Conservation (phyloP, 2,113 vertebrate species). For the Nothocercus nigrocapillus region DNA sequence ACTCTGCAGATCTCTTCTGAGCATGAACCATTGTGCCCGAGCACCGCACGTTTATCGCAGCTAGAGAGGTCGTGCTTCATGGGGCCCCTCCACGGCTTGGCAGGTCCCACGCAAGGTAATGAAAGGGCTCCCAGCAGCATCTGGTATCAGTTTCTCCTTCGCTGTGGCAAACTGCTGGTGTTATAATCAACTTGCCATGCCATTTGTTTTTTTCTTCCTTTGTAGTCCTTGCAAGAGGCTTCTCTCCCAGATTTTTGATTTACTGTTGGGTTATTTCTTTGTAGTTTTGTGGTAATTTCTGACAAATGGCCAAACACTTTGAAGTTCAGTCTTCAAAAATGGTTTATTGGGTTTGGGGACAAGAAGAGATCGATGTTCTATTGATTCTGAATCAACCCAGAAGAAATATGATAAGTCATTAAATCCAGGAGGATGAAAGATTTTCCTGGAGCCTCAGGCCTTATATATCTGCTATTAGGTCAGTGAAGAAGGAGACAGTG, state of each 20-base stretch:
- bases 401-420: not conserved
- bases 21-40: not conserved
- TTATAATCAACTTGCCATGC: constrained; percentile 57
- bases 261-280: constrained; percentile 50
- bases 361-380: not conserved
- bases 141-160: constrained; percentile 66
- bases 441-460: not conserved
- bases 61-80: not conserved
- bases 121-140: constrained; percentile 62
- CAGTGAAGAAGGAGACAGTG: not conserved
- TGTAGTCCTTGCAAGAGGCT: constrained; percentile 46
- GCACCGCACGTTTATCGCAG: not conserved
- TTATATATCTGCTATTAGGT: not conserved
- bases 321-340: constrained; percentile 5
- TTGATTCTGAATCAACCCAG: not conserved
- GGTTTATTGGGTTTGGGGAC: not conserved
- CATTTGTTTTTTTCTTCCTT: constrained; percentile 49
- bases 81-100: constrained; percentile 32
- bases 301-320: constrained; percentile 15
- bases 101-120: constrained; percentile 57
- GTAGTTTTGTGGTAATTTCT: constrained; percentile 39
- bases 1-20: not conserved
- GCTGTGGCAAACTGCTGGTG: constrained; percentile 56
- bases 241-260: constrained; percentile 55
- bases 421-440: not conserved